A percentile compares a stretch with the other conserved stretches of the same genome.
These are phyloP conservation scores for Lethocerus indicus DNA, from an alignment of 1,140 invertebrate genomes.

Conservation along the genomic window DNA sequence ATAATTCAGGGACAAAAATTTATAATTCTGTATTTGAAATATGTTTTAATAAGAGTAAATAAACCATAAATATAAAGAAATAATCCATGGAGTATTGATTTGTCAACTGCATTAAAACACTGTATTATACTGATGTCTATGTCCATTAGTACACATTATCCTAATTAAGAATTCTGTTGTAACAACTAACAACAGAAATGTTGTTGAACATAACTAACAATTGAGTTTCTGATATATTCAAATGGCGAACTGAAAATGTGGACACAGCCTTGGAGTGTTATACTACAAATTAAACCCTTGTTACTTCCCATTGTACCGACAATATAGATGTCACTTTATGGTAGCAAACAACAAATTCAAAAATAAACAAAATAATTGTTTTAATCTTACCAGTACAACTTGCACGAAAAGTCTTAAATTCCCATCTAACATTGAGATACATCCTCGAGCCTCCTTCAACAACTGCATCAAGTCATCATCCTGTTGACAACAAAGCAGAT, in stretches of 20 bases:
- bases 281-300: too few relatives aligned
- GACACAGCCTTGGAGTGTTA: too few relatives aligned
- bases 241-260: too few relatives aligned
- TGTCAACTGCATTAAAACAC: background rate
- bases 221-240: too few relatives aligned
- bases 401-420: slow-evolving; percentile 39
- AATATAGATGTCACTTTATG: too few relatives aligned
- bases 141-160: background rate
- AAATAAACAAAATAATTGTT: background rate
- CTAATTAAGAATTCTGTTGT: too few relatives aligned
- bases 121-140: background rate
- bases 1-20: too few relatives aligned
- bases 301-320: too few relatives aligned
- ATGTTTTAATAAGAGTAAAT: slow-evolving; percentile 1
- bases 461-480: slow-evolving; percentile 36
- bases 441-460: slow-evolving; percentile 32
- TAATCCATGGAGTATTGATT: background rate
- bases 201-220: too few relatives aligned
- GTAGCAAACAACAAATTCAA: too few relatives aligned
- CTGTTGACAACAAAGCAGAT: slow-evolving; percentile 21
- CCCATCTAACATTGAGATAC: slow-evolving; percentile 35
- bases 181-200: too few relatives aligned
- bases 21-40: too few relatives aligned
- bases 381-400: slow-evolving; percentile 27
- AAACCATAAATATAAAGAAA: background rate